Base-by-base conservation (phyloP, 2,888 invertebrate species). In the Plagodis pulveraria region DNA sequence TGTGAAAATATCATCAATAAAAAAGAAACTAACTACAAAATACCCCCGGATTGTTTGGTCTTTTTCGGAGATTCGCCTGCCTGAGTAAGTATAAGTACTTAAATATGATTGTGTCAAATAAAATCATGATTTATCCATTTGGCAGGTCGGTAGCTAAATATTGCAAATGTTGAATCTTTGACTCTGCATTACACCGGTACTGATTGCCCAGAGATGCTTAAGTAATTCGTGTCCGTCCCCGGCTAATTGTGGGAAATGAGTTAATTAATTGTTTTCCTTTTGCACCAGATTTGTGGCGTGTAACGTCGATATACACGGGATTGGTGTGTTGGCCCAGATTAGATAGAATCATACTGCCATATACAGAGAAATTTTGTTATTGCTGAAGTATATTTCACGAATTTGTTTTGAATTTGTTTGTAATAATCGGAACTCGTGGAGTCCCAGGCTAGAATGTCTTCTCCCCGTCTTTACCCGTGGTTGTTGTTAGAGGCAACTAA, bases 241-340 rank as follows among this genome's bases (percentile, higher is more conserved):
- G 78, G 83, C 78, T 90, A 89, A 91, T 89, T 86, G 84, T 78
- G 82, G 87, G 86, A 87, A 90, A 89, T 87, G 77, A 83, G 78
- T 82, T 83, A 84, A 88, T 89, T 87, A 86, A 89, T 88, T 87
- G 86, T 87, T 88, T 88, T 87, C 86, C 86, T 89, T 87, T 84
- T 80, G 76, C 78, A 78, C 75, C 72, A 77, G 80, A 82, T 83
- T 83, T 83, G 78, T 75, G 71, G 77, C 71, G 67, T 77, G 77
- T 73, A 73, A 73, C 54, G 58, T 50, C 63, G 56, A 64, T 63
- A 54, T 65, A 68, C 60, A 60, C 52, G 54, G 54, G 59, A 67
- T 58, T 44, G 56, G 48, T 51, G 58, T 44, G 46, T 40, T 8
- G 40, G 10, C 10, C 8, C 10, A 40, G 40, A 40, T 40, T 40